Base-by-base conservation (phyloP, 2,888 invertebrate genomes). In the Acrobasis repandana region DNA sequence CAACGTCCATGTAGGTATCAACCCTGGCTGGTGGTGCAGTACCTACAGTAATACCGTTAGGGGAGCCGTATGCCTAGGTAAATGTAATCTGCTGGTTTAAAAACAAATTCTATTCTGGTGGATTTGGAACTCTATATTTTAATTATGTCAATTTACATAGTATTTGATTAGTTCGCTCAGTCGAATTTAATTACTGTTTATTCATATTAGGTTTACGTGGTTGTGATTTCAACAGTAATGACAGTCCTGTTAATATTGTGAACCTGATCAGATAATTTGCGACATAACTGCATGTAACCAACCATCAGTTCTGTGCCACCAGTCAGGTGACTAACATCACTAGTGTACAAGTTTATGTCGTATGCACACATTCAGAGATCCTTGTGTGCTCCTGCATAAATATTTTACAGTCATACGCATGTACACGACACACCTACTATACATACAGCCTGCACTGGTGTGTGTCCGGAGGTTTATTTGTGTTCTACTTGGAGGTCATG, bases 401-500 rank as follows among this genome's bases (percentile, higher is more conserved):
- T 71, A 86, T 75, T 68, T 68, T 70, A 73, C 51, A 75, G 69
- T 80, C 70, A 64, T 63, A 74, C 85, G 85, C 72, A 36, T 52
- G 47, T 54, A 83, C 68, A 80, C 63, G 83, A 86, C 89, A 89
- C 86, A 79, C 90, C 89, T 86, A 79, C 83, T 70, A 70, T 64
- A 50, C 65, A 70, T 64, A 50, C 65, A 77, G 62, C 59, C 36
- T 52, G 20, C 33, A 56, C 66, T 71, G 72, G 73, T 80, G 81
- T 75, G 83, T 73, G 72, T 64, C 63, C 64, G 72, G 66, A 71
- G 68, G 72, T 71, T 78, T 77, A 77, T 68, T 71, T 76, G 83
- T 86, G 79, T 87, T 76, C 62, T 64, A 67, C 70, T 75, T 81
- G 83, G 88, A 90, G 90, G 89, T 84, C 88, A 79, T 75, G 72